Base-by-base conservation (phyloP, 2,888 invertebrate species). In the Brachyptera risi region DNA sequence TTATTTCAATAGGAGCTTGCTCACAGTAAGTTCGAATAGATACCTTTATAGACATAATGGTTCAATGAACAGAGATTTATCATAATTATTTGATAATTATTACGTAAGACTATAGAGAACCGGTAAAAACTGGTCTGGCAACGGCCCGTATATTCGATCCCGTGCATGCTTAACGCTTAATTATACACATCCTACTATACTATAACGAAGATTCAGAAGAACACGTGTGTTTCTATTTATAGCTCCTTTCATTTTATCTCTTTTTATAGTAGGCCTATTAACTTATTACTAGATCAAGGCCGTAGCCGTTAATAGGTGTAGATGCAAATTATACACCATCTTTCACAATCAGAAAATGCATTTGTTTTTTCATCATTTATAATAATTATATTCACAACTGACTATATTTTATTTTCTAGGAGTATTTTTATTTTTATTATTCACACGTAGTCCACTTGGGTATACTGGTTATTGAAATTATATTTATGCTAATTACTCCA, bases 211-310 rank as follows among this genome's bases (percentile, higher is more conserved):
- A n/a, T n/a, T 31, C 7, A 31, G 31, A 31, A 31, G 21, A n/a
- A 37, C 54, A 54, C 35, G 54, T 54, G 54, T 13, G 23, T 24
- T 19, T 54, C 54, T 54, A 54, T 54, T 54, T 54, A 35, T 54
- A 54, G 17, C 23, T 37, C 54, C 21, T 54, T 54, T 51, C 31
- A 24, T 51, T 31, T 26, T 51, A n/a, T 42, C 17, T 42, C n/a
- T 42, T 15, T 44, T 21, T 44, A 44, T 44, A 21, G 17, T 44
- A 31, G 35, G n/a, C n/a, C n/a, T n/a, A n/a, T n/a, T n/a, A 31
- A 11, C 17, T 17, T 19, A 11, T 44, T 4, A 44, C 44, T 44
- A 24, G 50, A 51, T 51, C 50, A 51, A 51, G 50, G 50, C 27
- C 50, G 50, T 27, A 3, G 50, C 50, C 31, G 4, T 31, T 27